Evolutionary conservation across 2,113 vertebrate species (phyloP).

Genomic region (Erythrolamprus reginae): DNA sequence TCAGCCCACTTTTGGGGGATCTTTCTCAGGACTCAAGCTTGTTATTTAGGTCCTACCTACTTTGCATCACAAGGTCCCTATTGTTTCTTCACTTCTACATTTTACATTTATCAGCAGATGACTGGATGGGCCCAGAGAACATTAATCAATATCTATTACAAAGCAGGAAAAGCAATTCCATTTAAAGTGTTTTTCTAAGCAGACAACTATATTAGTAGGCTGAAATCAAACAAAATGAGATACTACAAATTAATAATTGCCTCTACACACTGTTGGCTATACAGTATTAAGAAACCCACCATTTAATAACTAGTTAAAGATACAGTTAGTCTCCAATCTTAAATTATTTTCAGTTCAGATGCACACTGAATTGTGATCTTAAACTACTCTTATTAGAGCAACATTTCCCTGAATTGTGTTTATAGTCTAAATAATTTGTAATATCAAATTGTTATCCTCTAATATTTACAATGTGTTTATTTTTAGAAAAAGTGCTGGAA

Average conservation of each 20-base stretch:
- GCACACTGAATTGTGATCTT: not conserved
- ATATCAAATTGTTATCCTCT: not conserved
- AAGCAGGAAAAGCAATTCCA: not conserved
- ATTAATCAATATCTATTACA: not conserved
- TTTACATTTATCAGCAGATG: not conserved
- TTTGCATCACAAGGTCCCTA: not conserved
- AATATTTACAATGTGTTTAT: slow-evolving; percentile 31
- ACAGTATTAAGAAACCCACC: not conserved
- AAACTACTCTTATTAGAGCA: not conserved
- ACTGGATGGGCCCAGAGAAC: not conserved
- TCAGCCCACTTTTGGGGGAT: too few species aligned
- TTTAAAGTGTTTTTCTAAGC: not conserved
- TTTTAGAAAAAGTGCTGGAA: slow-evolving; percentile 64
- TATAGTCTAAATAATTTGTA: not conserved
- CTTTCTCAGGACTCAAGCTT: not conserved
- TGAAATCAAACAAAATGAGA: not conserved
- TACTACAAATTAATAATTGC: not conserved
- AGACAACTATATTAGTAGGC: not conserved
- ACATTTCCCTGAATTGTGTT: not conserved
- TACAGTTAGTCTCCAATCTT: not conserved
- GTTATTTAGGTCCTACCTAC: not conserved
- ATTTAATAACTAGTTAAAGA: not conserved
- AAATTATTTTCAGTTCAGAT: not conserved
- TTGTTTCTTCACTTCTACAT: not conserved
- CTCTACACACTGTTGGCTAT: not conserved